Conservation (phyloP, 2,113 vertebrate genomes). For the Myiagra hebetior region DNA sequence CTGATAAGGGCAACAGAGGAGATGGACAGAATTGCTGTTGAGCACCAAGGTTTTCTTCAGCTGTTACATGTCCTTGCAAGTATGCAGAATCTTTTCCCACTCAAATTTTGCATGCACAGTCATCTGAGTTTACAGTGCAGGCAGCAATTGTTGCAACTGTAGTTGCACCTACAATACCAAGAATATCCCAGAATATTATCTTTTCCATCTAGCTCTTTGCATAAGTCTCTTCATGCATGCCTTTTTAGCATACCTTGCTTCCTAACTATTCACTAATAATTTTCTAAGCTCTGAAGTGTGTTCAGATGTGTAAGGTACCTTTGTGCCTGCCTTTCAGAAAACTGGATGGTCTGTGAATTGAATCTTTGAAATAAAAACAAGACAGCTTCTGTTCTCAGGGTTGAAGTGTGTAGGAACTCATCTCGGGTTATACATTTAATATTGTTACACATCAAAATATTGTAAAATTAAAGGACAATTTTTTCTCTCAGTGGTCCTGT, state of each 20-base stretch:
- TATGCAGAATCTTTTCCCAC: background rate
- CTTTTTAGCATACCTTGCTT: background rate
- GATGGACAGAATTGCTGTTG: background rate
- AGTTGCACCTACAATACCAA: too few species aligned
- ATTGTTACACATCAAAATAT: background rate
- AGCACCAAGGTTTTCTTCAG: background rate
- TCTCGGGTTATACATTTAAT: background rate
- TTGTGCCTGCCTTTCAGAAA: background rate
- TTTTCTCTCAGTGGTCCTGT: background rate
- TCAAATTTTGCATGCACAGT: background rate
- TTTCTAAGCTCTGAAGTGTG: background rate
- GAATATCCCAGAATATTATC: background rate
- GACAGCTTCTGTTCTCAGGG: background rate
- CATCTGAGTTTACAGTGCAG: background rate
- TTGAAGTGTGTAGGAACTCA: background rate
- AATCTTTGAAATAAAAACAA: background rate
- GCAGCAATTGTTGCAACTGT: background rate
- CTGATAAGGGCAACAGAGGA: background rate
- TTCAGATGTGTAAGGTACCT: background rate
- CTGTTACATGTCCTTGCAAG: background rate
- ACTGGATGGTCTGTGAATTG: background rate
- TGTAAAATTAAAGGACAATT: background rate
- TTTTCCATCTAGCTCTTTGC: background rate
- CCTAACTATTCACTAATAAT: background rate
- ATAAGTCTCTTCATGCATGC: background rate